phyloP scores from a whole-genome alignment of 1,140 invertebrate species.

The Phocides pigmalion region DNA sequence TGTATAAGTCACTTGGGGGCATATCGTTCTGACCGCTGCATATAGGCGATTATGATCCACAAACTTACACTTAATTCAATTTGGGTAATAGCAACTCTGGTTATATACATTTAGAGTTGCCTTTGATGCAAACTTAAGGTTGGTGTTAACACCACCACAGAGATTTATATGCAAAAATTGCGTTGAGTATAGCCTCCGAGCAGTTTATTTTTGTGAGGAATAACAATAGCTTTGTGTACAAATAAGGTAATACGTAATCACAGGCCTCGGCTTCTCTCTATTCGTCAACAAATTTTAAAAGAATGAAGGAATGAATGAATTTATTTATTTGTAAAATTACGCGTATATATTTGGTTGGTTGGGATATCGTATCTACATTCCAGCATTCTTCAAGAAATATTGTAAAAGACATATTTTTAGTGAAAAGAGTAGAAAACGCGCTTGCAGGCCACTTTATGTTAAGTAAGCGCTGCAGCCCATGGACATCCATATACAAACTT shows the following conservation, averaged over 20 bases:
- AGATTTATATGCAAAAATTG: constrained; percentile 35
- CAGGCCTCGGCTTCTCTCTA: no score
- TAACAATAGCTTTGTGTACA: constrained; percentile 10
- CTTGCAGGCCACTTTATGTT: no score
- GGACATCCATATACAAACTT: no score
- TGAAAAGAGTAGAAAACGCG: no score
- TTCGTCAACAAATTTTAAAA: no score
- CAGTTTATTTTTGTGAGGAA: constrained; percentile 19
- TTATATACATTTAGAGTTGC: background rate
- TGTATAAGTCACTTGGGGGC: constrained; percentile 6
- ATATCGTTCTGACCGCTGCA: constrained; percentile 9
- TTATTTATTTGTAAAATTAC: no score
- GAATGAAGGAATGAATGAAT: no score
- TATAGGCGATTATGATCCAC: constrained; percentile 3
- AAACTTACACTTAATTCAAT: background rate
- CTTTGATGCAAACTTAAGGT: background rate
- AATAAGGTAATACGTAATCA: constrained; percentile 2
- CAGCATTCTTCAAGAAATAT: no score
- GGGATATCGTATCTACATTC: no score
- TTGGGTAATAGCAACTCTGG: constrained; percentile 1
- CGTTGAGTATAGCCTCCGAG: constrained; percentile 6
- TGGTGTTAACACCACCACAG: background rate
- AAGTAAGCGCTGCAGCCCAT: no score
- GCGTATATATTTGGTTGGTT: no score
- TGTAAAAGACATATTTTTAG: no score